These are phyloP conservation scores for Premnoplex brunnescens DNA, from an alignment of 2,797 vertebrate genomes.

Conservation along the genomic window DNA sequence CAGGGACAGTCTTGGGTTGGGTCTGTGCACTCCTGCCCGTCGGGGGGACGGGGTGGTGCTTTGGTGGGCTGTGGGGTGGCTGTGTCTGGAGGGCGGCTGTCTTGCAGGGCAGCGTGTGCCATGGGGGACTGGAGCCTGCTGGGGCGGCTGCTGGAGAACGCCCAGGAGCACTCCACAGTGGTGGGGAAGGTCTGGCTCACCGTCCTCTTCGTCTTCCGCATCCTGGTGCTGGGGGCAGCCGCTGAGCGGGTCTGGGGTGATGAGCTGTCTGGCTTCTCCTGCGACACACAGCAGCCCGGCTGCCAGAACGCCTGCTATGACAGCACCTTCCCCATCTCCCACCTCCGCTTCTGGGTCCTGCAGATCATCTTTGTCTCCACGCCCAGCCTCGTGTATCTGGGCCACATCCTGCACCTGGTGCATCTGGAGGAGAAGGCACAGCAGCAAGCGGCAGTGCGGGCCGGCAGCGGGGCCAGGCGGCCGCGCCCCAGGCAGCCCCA, in stretches of 20 bases:
- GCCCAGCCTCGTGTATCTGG: constrained; percentile 88
- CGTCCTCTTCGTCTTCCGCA: constrained; percentile 87
- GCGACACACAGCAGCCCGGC: constrained; percentile 89
- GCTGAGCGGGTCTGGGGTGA: constrained; percentile 91
- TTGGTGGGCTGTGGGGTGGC: fast-evolving
- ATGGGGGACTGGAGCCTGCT: constrained; percentile 90
- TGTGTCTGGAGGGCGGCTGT: not conserved
- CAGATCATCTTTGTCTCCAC: constrained; percentile 92
- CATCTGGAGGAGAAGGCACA: constrained; percentile 86
- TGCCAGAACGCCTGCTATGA: constrained; percentile 91
- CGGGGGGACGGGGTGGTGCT: fast-evolving
- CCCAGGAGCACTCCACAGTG: constrained; percentile 89
- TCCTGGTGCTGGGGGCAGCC: constrained; percentile 83
- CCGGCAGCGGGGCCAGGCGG: not conserved
- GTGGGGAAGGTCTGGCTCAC: constrained; percentile 91
- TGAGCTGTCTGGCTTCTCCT: constrained; percentile 86
- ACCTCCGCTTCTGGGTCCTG: constrained; percentile 92
- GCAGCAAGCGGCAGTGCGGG: constrained; percentile 46
- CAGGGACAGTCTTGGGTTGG: not conserved
- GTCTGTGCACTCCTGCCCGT: not conserved
- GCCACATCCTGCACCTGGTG: constrained; percentile 88
- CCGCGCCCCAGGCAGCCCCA: constrained; percentile 74
- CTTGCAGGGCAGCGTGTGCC: not conserved
- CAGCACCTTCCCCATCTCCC: constrained; percentile 90
- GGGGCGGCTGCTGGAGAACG: constrained; percentile 86